phyloP scores from a whole-genome alignment of 2,797 vertebrate genomes.

The Ammospiza maritima region DNA sequence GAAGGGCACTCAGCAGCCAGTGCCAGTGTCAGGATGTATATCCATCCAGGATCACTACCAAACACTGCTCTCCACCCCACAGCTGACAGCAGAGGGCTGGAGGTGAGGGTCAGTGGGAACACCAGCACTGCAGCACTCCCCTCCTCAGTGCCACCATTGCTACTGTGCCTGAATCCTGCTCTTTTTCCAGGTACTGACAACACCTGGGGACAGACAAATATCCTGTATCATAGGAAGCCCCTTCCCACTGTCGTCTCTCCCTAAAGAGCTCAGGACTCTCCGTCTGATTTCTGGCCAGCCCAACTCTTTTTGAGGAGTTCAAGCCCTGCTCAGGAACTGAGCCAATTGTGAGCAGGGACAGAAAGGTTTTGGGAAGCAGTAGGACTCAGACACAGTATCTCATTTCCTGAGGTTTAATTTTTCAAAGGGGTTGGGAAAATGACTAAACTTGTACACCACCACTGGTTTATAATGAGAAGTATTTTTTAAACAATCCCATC shows the following conservation, averaged over 20 bases:
- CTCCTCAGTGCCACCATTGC: rapidly evolving
- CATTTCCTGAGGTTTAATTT: background rate
- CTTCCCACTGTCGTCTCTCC: background rate
- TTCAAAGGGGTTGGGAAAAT: background rate
- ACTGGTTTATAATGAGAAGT: background rate
- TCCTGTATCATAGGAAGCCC: rapidly evolving
- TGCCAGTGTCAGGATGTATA: background rate
- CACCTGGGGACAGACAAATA: background rate
- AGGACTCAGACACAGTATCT: background rate
- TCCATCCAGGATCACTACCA: rapidly evolving
- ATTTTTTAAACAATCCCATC: background rate
- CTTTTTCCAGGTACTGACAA: background rate
- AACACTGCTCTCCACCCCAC: background rate
- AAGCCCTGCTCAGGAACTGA: background rate
- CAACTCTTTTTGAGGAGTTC: background rate
- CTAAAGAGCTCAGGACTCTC: background rate
- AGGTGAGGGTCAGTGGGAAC: background rate
- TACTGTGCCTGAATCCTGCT: background rate
- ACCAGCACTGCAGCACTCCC: background rate
- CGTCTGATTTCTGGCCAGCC: background rate
- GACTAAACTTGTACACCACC: background rate
- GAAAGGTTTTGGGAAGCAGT: background rate
- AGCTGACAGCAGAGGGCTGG: background rate
- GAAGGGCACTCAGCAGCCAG: background rate
- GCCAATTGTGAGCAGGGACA: background rate